A percentile compares a stretch with the other conserved stretches of the same genome.
Conservation (phyloP, 2,888 invertebrate species). For the Sturmia bella region DNA sequence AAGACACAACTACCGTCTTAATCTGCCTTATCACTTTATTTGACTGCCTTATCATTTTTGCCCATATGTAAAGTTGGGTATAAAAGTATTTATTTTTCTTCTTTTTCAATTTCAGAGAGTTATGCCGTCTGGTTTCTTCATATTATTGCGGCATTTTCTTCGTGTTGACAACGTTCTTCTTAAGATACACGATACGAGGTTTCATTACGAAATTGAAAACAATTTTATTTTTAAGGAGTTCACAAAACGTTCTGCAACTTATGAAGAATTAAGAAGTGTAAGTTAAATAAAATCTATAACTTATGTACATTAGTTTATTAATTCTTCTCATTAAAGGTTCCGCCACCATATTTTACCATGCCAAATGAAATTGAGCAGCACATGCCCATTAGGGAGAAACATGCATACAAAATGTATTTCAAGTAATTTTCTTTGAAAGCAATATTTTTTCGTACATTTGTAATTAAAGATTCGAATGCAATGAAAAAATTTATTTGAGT, state of each 20-base stretch:
- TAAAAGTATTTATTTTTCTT: background rate
- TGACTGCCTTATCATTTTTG: too few relatives aligned
- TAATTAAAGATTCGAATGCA: too few relatives aligned
- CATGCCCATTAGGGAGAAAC: constrained; percentile 84
- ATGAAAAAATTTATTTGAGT: too few relatives aligned
- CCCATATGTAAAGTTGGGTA: too few relatives aligned
- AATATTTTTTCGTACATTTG: too few relatives aligned
- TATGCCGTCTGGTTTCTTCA: constrained; percentile 96
- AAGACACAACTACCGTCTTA: too few relatives aligned
- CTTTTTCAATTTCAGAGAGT: constrained; percentile 87
- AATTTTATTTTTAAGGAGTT: constrained; percentile 92
- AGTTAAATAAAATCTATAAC: constrained; percentile 64
- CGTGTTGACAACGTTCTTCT: constrained; percentile 96
- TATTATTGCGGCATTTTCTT: constrained; percentile 94
- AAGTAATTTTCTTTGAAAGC: constrained; percentile 69
- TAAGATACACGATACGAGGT: constrained; percentile 92
- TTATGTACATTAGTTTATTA: background rate
- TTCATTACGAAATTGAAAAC: constrained; percentile 89
- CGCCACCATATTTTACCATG: constrained; percentile 85
- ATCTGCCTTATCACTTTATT: too few relatives aligned
- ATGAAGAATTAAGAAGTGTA: constrained; percentile 86
- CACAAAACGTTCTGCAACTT: constrained; percentile 89
- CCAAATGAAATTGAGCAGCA: constrained; percentile 87
- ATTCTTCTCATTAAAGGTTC: constrained; percentile 81
- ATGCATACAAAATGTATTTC: constrained; percentile 81